Base-by-base conservation (phyloP, 64 coral and sea anemone species). In the Astreopora myriophthalma region DNA sequence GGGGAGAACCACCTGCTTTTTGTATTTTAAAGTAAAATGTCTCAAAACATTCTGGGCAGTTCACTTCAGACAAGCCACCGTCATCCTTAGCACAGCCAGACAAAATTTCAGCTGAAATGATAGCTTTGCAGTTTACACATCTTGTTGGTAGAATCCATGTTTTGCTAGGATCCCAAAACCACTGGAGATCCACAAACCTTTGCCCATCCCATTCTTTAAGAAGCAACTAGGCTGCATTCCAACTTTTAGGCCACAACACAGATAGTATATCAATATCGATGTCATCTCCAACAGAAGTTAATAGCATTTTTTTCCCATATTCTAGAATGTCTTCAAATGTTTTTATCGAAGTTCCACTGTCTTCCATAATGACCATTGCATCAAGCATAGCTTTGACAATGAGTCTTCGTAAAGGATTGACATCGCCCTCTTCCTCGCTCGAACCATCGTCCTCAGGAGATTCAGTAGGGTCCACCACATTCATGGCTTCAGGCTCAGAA, bases 151-250 rank as follows among this genome's bases (percentile, higher is more conserved):
- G 14, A 32, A 57, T 19, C 88, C 88, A 91, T 14, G 74, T 70
- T 77, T 87, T n/a, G 79, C 86, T 74, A 14, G 94, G 88, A 35
- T 95, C 81, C 80, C 80, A 95, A 60, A 95, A 95, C 81, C 94
- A 95, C 31, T 86, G 48, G 22, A 91, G 60, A 8, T 89, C 73
- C 34, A 80, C 37, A 73, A 61, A 92, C 28, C 84, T 79, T 81
- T 95, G 34, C 22, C 94, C 94, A 92, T 95, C 72, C 94, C 89
- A 95, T 37, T 96, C 78, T 57, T 88, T 85, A 57, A 96, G 77
- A 22, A 93, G 87, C 2, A 44, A 34, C 61, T 96, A 79, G 2
- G 78, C 87, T 48, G 39, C 87, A 93, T 32, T 93, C 95, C 95
- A 96, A 42, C 72, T 85, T 38, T 79, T 85, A 4, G 95, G 95